These are phyloP conservation scores for Hirundichthys speculiger DNA, from an alignment of 2,113 vertebrate species.

Conservation along the genomic window DNA sequence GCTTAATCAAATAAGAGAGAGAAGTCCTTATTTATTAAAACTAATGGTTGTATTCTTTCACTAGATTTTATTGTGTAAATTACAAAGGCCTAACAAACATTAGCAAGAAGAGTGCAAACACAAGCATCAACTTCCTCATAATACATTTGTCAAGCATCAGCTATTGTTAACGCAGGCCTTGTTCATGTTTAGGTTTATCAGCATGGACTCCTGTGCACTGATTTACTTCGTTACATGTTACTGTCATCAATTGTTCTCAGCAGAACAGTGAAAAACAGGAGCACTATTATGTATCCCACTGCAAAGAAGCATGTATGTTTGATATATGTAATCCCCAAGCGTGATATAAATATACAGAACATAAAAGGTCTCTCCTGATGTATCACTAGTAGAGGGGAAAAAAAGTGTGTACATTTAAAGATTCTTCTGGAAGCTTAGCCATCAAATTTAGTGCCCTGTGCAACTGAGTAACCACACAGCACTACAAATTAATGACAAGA, in stretches of 20 bases:
- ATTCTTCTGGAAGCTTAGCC: not conserved
- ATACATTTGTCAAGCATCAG: not conserved
- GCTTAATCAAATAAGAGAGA: conserved; percentile 27
- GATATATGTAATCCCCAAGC: no score
- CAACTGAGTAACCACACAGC: no score
- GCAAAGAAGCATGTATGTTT: no score
- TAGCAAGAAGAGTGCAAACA: no score
- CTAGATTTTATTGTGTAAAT: not conserved
- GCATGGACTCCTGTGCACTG: not conserved
- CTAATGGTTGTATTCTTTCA: not conserved
- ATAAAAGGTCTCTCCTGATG: no score
- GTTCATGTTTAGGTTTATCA: not conserved
- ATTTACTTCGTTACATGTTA: not conserved
- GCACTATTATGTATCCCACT: not conserved
- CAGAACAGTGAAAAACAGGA: not conserved
- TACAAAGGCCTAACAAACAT: not conserved
- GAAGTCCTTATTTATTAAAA: no score
- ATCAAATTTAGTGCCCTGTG: conserved; percentile 14
- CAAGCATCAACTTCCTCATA: not conserved
- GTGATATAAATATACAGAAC: no score
- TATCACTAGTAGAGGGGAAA: no score
- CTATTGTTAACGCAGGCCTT: not conserved
- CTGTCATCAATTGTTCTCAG: not conserved
- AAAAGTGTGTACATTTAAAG: no score
- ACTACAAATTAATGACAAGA: no score